Evolutionary conservation across 2,113 vertebrate genomes (phyloP).

Genomic region (Callipepla squamata): DNA sequence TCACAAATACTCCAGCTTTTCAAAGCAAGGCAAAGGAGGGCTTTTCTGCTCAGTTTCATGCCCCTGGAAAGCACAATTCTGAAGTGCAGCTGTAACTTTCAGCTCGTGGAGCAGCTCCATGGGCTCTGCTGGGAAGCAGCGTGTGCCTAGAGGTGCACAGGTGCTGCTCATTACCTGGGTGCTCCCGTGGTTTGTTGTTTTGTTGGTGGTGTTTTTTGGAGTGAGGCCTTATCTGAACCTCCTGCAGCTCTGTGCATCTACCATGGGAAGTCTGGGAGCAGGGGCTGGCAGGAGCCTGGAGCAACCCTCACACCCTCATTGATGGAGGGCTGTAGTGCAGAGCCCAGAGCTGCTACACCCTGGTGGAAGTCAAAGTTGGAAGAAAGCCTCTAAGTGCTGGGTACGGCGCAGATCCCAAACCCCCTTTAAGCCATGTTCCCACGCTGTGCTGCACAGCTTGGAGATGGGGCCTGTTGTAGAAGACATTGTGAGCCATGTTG

Average conservation of each 20-base stretch:
- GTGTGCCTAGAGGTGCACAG: slow-evolving; percentile 48
- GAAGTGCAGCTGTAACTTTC: not conserved
- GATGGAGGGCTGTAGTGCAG: not conserved
- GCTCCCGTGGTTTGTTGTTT: not conserved
- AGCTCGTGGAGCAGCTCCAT: not conserved
- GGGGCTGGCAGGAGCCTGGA: not conserved
- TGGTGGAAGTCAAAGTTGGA: fast-evolving
- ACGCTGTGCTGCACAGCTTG: not conserved
- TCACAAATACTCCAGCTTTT: not conserved
- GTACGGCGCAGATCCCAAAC: not conserved
- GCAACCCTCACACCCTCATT: not conserved
- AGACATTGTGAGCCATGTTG: not conserved
- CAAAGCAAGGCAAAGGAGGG: not conserved
- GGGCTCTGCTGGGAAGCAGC: not conserved
- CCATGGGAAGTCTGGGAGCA: not conserved
- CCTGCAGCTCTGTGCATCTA: slow-evolving; percentile 6
- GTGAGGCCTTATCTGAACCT: slow-evolving; percentile 45
- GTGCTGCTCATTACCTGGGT: slow-evolving; percentile 46
- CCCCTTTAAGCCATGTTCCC: not conserved
- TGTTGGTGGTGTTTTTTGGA: not conserved
- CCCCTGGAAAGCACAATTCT: not conserved
- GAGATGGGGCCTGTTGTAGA: not conserved
- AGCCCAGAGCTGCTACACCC: not conserved
- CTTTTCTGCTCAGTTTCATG: not conserved
- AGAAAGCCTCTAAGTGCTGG: not conserved